Evolutionary conservation across 2,797 vertebrate species (phyloP).

Genomic region (Emys orbicularis): DNA sequence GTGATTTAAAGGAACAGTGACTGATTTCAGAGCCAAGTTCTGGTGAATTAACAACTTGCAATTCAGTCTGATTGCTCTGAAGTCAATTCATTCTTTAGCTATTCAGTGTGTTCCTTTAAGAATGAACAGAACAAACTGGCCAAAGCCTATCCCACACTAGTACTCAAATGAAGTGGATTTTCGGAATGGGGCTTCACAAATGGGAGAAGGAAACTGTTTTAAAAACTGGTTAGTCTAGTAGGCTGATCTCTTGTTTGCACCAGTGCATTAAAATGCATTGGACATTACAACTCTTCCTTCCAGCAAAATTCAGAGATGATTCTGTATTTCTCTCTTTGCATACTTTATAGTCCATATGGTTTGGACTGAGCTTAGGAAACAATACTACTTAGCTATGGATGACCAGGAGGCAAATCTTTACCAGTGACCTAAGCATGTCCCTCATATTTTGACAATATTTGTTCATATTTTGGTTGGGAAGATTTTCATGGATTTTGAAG

Average conservation of each 20-base stretch:
- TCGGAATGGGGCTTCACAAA: background rate
- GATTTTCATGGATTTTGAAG: background rate
- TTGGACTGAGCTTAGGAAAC: background rate
- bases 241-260: slow-evolving; percentile 31
- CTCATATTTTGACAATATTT: background rate
- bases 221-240: slow-evolving; percentile 37
- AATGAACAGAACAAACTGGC: background rate
- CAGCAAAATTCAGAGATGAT: slow-evolving; percentile 49
- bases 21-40: background rate
- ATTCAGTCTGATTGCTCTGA: accelerated
- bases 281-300: slow-evolving; percentile 15
- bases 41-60: background rate
- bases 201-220: slow-evolving; percentile 12
- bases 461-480: background rate
- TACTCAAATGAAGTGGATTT: background rate
- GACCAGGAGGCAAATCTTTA: background rate
- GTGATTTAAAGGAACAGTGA: background rate
- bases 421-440: background rate
- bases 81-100: background rate
- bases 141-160: background rate
- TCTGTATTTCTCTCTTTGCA: slow-evolving; percentile 43
- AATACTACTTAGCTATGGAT: background rate
- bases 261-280: background rate
- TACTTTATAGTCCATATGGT: background rate
- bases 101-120: background rate